Percentiles rank a stretch among this genome's conserved stretches.
Evolutionary conservation across 2,113 vertebrate genomes (phyloP).

Genomic region (Phrynosoma platyrhinos): DNA sequence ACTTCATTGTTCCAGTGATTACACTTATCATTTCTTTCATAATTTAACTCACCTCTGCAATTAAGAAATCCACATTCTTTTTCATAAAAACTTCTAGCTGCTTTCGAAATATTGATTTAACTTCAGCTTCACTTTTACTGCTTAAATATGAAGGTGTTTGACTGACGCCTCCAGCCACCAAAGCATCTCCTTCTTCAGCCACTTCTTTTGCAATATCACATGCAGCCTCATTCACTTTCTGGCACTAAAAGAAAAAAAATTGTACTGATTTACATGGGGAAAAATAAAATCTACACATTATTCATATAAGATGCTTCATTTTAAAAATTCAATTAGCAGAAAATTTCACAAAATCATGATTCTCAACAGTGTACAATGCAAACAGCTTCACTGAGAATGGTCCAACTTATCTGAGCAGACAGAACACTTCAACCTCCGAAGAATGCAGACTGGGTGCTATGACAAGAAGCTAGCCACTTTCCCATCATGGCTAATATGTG

Average conservation of each 20-base stretch:
- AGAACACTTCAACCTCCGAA: neutral
- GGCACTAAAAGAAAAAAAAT: conserved; percentile 75
- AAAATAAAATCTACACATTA: neutral
- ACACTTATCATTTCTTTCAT: neutral
- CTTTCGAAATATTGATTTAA: conserved; percentile 89
- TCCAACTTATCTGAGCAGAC: neutral
- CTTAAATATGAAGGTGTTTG: conserved; percentile 93
- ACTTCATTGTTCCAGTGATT: neutral
- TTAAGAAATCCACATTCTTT: conserved; percentile 94
- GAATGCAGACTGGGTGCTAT: neutral
- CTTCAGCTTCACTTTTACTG: conserved; percentile 89
- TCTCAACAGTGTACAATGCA: neutral
- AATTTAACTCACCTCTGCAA: conserved; percentile 87
- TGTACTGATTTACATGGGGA: neutral
- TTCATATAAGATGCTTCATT: neutral
- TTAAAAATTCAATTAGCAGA: neutral
- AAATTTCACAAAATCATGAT: neutral
- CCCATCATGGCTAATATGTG: neutral
- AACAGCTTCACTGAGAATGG: neutral
- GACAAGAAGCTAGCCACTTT: neutral
- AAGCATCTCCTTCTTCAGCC: conserved; percentile 90
- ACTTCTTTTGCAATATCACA: conserved; percentile 95
- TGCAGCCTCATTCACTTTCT: conserved; percentile 94
- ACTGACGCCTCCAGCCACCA: conserved; percentile 96
- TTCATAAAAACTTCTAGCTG: conserved; percentile 89